A percentile compares a stretch with the other conserved stretches of the same genome.
Conservation (phyloP, 1,140 invertebrate species). For the Chymomyza costata region DNA sequence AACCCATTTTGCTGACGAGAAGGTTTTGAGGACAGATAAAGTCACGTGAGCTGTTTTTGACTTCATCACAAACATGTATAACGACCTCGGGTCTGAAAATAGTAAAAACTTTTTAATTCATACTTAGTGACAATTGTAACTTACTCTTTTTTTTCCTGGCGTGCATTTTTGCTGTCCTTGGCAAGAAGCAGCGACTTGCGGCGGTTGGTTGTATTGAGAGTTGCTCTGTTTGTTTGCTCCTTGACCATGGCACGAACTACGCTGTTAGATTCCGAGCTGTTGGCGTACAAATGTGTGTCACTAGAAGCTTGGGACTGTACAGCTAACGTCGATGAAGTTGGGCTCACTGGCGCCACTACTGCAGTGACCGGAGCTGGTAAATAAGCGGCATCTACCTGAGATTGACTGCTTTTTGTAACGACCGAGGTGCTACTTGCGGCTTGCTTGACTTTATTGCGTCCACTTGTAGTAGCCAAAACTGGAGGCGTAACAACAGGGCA, state of each 20-base stretch:
- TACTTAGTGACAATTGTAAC: constrained; percentile 6
- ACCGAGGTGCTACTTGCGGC: constrained; percentile 11
- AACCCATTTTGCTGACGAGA: constrained; percentile 93
- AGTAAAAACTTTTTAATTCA: constrained; percentile 11
- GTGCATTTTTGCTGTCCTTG: constrained; percentile 53
- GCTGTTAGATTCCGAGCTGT: constrained; percentile 18
- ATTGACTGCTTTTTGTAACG: constrained; percentile 20
- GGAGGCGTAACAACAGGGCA: constrained; percentile 56
- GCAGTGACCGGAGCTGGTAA: constrained; percentile 6
- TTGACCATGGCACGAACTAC: constrained; percentile 50
- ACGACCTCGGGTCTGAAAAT: constrained; percentile 84
- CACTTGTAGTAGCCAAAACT: constrained; percentile 6
- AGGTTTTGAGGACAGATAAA: constrained; percentile 91
- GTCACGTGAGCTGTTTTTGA: constrained; percentile 89
- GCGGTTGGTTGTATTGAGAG: constrained; percentile 6
- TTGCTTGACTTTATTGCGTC: constrained; percentile 33
- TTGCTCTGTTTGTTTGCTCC: constrained; percentile 25
- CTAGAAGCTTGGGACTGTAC: constrained; percentile 7
- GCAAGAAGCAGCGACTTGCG: constrained; percentile 50
- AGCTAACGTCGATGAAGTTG: constrained; percentile 11
- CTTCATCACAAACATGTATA: constrained; percentile 92
- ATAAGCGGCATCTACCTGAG: constrained; percentile 23
- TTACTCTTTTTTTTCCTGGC: constrained; percentile 59
- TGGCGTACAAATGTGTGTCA: neutral
- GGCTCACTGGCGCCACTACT: no score